Conservation (phyloP, 2,797 vertebrate species). For the Poeciliopsis gracilis region DNA sequence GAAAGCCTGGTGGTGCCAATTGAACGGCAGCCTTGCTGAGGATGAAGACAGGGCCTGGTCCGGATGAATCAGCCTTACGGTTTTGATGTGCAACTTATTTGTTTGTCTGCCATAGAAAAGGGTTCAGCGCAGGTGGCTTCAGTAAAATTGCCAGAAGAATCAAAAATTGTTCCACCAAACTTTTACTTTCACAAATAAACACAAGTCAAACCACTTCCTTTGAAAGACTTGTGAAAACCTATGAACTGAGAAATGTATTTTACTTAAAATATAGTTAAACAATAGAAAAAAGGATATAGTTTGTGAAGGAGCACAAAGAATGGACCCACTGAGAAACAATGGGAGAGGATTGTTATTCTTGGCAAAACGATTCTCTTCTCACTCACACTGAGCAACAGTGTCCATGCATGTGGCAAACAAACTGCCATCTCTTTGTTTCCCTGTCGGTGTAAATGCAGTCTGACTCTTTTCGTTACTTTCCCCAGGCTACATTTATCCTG, state of each 20-base stretch:
- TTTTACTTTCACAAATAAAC: too few relatives aligned
- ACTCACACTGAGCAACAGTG: constrained; percentile 32
- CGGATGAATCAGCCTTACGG: too few relatives aligned
- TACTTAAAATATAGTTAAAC: background rate
- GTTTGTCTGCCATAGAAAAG: too few relatives aligned
- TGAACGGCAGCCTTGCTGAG: too few relatives aligned
- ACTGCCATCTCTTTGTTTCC: constrained; percentile 51
- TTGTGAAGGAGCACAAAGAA: constrained; percentile 1
- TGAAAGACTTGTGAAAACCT: background rate
- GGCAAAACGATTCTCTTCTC: constrained; percentile 47
- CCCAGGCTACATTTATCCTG: constrained; percentile 40
- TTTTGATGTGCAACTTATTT: too few relatives aligned
- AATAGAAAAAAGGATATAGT: background rate
- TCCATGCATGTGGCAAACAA: constrained; percentile 54
- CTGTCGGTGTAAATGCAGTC: constrained; percentile 56
- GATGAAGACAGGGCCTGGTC: too few relatives aligned
- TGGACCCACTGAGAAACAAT: constrained; percentile 15
- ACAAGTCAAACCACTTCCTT: too few relatives aligned
- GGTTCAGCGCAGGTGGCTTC: too few relatives aligned
- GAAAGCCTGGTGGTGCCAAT: background rate
- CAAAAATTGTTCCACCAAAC: too few relatives aligned
- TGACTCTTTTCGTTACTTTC: constrained; percentile 43
- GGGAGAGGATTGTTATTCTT: constrained; percentile 23
- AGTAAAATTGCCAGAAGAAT: too few relatives aligned
- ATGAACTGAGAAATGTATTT: background rate